Percentiles rank a stretch among this genome's conserved stretches.
phyloP scores from a whole-genome alignment of 2,888 invertebrate species.

The Nephrocerus scutellatus region DNA sequence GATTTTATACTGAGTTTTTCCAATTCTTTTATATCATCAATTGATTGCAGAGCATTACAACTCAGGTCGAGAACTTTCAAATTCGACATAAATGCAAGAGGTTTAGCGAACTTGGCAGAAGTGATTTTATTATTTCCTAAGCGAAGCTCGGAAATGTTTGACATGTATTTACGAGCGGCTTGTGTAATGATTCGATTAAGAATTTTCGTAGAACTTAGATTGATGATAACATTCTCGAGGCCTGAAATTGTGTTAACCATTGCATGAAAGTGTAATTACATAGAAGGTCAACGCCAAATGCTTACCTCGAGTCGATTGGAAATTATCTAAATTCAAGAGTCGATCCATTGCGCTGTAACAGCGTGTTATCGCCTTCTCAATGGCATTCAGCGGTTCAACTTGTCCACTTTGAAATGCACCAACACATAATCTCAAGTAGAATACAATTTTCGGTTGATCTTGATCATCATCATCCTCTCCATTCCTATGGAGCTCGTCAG shows the following conservation, averaged over 20 bases:
- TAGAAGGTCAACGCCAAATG: neutral
- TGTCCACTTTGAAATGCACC: conserved; percentile 32
- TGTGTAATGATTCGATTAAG: conserved; percentile 30
- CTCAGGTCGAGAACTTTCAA: conserved; percentile 38
- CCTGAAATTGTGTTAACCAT: conserved; percentile 14
- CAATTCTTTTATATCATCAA: conserved; percentile 30
- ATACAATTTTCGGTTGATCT: conserved; percentile 19
- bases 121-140: conserved; percentile 36
- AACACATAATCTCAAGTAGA: conserved; percentile 37
- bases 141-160: conserved; percentile 34
- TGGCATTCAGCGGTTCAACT: conserved; percentile 31
- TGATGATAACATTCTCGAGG: conserved; percentile 33
- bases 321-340: conserved; percentile 34
- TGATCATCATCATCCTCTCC: conserved; percentile 7
- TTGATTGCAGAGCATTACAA: conserved; percentile 35
- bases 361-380: conserved; percentile 31
- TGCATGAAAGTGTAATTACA: neutral
- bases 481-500: conserved; percentile 13
- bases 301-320: conserved; percentile 31
- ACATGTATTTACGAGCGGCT: conserved; percentile 33
- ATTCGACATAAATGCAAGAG: conserved; percentile 31
- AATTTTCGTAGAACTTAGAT: conserved; percentile 32
- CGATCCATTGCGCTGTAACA: conserved; percentile 35
- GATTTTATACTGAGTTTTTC: conserved; percentile 33
- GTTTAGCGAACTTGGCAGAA: conserved; percentile 26